Conservation (phyloP, 2,113 vertebrate genomes). For the sheep (Ovis aries) region DNA sequence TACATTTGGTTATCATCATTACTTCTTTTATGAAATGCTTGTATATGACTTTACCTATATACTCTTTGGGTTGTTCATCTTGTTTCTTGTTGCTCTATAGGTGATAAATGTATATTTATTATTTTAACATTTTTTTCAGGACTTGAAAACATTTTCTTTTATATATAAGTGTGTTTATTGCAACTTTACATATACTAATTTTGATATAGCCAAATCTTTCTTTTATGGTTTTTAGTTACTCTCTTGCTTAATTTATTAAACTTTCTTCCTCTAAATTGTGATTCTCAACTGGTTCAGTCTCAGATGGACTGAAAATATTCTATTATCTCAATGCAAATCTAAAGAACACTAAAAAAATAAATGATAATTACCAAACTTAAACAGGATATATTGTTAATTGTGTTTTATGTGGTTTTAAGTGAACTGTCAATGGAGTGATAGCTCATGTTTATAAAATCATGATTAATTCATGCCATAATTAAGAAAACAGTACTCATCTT, state of each 20-base stretch:
- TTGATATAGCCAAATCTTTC: background rate
- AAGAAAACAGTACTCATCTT: background rate
- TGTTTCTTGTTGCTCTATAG: background rate
- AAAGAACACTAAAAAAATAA: background rate
- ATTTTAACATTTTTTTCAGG: background rate
- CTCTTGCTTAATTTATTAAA: background rate
- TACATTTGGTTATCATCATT: background rate
- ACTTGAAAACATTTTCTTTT: background rate
- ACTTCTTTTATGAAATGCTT: background rate
- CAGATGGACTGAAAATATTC: background rate
- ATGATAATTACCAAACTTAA: background rate
- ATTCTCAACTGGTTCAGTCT: background rate
- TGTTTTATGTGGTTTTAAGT: background rate
- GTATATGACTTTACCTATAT: background rate
- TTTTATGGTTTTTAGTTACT: background rate
- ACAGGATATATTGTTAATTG: background rate
- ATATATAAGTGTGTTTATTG: background rate
- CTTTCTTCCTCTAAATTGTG: background rate
- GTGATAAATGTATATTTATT: background rate
- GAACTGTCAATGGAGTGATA: background rate
- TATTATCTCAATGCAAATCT: background rate
- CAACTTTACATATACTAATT: background rate
- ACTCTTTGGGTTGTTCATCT: background rate
- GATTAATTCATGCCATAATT: background rate
- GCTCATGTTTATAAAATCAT: background rate